Evolutionary conservation across 2,888 invertebrate genomes (phyloP), one percentile per base, ranked within the genome.

Genomic region (Phaonia tiefii): DNA sequence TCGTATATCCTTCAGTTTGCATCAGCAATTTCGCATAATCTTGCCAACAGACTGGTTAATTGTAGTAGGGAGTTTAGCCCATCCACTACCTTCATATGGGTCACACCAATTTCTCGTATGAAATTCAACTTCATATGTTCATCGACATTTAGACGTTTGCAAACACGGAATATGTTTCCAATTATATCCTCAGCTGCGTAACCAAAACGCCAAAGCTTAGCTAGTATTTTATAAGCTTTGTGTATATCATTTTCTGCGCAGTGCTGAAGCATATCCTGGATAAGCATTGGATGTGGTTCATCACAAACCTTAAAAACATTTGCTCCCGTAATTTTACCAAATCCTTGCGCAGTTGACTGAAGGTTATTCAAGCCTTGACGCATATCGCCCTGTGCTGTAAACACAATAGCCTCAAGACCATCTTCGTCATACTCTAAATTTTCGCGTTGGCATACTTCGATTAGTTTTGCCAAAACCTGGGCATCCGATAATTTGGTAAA

Each of bases 271-370:
- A 99, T 98, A 86, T 95, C 94, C 90, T 96, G 95, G 65, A 99
- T 95, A 1, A 98, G 91, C 89, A 98, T 93, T 0, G 99, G 99
- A 92, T 99, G 99, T 0, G 99, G 99, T 91, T 99, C 99, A 90
- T 99, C 99, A 90, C 99, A 99, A 10, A 99, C 98, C 93, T 98
- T 98, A 90, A 99, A 99, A 20, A 99, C 99, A 92, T 98, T 97
- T 84, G 96, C 95, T 66, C 96, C 94, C 84, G 95, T 96, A n/a
- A 99, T 95, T 86, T 95, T 94, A 0, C 95, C 95, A 91, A 98
- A 99, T 8, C 97, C 98, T 89, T 98, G 97, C 66, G 95, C 95
- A 0, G 98, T 98, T 0, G 98, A 97, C 91, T 99, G 99, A 72
- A 99, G 91, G 92, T 99, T 99, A 91, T 99, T 99, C 58, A 99